Conservation (phyloP, 2,888 invertebrate species). For the Ptychoptera albimana region DNA sequence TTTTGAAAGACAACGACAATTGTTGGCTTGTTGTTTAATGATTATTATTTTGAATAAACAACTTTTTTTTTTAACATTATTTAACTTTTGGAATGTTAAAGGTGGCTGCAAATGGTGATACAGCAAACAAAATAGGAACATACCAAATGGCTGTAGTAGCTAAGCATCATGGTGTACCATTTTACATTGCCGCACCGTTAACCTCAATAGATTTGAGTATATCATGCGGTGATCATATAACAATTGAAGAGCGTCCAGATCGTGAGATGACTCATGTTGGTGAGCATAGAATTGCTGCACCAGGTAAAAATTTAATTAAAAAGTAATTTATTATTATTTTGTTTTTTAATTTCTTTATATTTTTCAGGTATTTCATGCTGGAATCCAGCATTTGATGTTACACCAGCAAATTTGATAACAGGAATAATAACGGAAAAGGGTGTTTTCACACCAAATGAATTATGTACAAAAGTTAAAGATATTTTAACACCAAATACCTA, state of each 20-base stretch:
- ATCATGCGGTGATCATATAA: conserved; percentile 66
- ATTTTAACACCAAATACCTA: neutral
- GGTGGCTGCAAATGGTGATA: conserved; percentile 92
- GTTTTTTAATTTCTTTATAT: neutral
- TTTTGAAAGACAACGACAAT: neutral
- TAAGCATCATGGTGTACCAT: conserved; percentile 79
- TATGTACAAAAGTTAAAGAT: conserved; percentile 21
- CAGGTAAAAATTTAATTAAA: conserved; percentile 36
- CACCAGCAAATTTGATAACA: conserved; percentile 80
- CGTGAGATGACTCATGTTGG: conserved; percentile 85
- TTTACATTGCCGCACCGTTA: conserved; percentile 88
- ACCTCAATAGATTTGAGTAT: conserved; percentile 78
- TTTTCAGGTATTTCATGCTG: conserved; percentile 70
- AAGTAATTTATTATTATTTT: neutral
- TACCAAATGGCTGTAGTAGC: conserved; percentile 90
- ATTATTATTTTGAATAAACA: neutral
- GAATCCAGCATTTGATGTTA: conserved; percentile 98
- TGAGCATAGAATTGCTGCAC: conserved; percentile 73
- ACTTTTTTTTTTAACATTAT: neutral
- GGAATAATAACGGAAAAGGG: conserved; percentile 91
- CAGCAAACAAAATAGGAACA: conserved; percentile 97
- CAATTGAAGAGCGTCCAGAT: conserved; percentile 85
- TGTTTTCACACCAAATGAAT: conserved; percentile 48
- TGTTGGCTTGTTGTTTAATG: too few relatives aligned
- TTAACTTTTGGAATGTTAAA: conserved; percentile 16